These are phyloP conservation scores for Lymantria monacha DNA, from an alignment of 2,888 invertebrate genomes.

Conservation along the genomic window DNA sequence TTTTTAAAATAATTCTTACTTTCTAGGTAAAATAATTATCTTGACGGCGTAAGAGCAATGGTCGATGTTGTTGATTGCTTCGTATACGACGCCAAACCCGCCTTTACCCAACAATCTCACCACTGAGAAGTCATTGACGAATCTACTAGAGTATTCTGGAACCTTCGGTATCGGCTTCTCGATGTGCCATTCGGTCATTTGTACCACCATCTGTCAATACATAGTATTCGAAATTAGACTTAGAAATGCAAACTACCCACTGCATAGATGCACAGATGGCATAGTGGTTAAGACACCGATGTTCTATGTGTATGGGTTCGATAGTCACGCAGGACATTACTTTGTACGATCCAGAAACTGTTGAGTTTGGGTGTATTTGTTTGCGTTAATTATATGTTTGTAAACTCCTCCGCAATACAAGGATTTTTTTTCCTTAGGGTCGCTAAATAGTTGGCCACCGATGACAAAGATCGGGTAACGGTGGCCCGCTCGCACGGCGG, in stretches of 20 bases:
- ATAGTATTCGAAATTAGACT: not conserved
- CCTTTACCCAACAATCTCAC: slow-evolving; percentile 92
- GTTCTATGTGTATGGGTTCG: no score
- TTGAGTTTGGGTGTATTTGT: no score
- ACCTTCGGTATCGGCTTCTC: slow-evolving; percentile 41
- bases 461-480: no score
- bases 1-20: slow-evolving; percentile 60
- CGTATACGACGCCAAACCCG: slow-evolving; percentile 98
- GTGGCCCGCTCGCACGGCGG: no score
- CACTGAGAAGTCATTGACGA: slow-evolving; percentile 92
- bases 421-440: no score
- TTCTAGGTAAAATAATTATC: slow-evolving; percentile 92
- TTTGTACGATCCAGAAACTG: no score
- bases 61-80: slow-evolving; percentile 96
- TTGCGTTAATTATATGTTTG: no score
- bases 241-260: not conserved
- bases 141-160: slow-evolving; percentile 82
- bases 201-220: slow-evolving; percentile 20
- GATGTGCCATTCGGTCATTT: slow-evolving; percentile 40
- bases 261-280: no score
- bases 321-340: no score
- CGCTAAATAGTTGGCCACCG: no score
- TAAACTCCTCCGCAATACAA: no score
- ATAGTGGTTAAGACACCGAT: no score
- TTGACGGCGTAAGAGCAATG: slow-evolving; percentile 97